Evolutionary conservation across 2,888 invertebrate species (phyloP).

Genomic region (Fragum whitleyi): DNA sequence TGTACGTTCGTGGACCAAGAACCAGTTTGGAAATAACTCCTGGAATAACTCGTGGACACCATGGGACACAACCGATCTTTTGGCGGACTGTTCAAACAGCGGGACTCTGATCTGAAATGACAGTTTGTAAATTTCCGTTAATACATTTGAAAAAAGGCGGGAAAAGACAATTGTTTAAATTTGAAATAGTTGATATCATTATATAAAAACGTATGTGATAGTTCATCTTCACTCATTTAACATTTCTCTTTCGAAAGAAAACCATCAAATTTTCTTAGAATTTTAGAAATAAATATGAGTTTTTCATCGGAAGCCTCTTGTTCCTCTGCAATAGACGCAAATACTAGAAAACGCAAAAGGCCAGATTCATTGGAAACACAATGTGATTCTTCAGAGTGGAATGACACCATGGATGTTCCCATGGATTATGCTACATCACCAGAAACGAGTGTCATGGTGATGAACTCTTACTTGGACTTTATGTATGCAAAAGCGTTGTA

Average conservation of each 20-base stretch:
- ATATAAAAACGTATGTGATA: background rate
- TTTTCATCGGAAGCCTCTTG: background rate
- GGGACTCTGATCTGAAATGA: background rate
- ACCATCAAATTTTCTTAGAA: background rate
- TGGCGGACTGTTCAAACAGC: background rate
- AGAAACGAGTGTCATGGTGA: slow-evolving; percentile 15
- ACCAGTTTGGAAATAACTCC: background rate
- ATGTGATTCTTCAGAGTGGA: slow-evolving; percentile 25
- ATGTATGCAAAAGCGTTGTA: slow-evolving; percentile 40
- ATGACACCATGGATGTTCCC: slow-evolving; percentile 1
- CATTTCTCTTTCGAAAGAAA: background rate
- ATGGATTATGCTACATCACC: background rate
- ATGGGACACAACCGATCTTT: background rate
- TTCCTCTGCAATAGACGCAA: background rate
- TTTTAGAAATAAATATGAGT: background rate
- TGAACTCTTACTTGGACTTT: slow-evolving; percentile 44
- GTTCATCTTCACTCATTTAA: background rate
- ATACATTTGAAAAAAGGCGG: background rate
- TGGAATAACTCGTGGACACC: background rate
- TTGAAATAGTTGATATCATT: too few species aligned
- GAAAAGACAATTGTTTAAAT: background rate
- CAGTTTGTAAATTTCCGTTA: background rate
- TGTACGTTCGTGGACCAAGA: background rate
- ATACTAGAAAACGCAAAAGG: slow-evolving; percentile 15
- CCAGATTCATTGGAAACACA: slow-evolving; percentile 32